Conservation (phyloP, 2,888 invertebrate species). For the Glaucopsyche alexis region DNA sequence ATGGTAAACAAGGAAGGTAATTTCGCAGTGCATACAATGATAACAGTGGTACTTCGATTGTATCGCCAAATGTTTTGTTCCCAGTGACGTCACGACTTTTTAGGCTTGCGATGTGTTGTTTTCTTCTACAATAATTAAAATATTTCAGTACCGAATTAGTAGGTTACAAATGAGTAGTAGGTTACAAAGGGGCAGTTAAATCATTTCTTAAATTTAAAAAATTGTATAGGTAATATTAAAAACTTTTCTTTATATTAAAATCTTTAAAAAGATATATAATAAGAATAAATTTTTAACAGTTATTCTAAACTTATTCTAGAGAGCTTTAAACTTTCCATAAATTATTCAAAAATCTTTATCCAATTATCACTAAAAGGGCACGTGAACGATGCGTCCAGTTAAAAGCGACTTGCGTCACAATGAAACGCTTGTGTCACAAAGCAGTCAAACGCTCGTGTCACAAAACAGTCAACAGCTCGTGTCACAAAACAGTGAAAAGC, state of each 20-base stretch:
- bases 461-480: constrained; percentile 6
- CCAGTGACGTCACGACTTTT: constrained; percentile 41
- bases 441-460: constrained; percentile 43
- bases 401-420: constrained; percentile 34
- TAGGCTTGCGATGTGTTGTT: constrained; percentile 25
- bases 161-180: too few relatives aligned
- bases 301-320: too few relatives aligned
- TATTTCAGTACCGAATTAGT: too few relatives aligned
- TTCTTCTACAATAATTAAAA: neutral
- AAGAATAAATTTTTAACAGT: too few relatives aligned
- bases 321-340: neutral
- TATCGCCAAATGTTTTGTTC: constrained; percentile 51
- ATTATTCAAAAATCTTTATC: constrained; percentile 11
- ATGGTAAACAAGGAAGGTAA: constrained; percentile 50
- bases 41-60: constrained; percentile 47
- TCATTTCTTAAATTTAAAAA: too few relatives aligned
- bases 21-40: constrained; percentile 48
- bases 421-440: constrained; percentile 45
- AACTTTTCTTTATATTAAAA: too few relatives aligned
- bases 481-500: constrained; percentile 9
- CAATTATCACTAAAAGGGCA: constrained; percentile 31
- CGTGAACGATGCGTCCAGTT: constrained; percentile 17
- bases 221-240: too few relatives aligned
- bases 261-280: too few relatives aligned
- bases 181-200: too few relatives aligned